These are phyloP conservation scores for Clinocottus analis DNA, from an alignment of 2,113 vertebrate species.

Conservation along the genomic window DNA sequence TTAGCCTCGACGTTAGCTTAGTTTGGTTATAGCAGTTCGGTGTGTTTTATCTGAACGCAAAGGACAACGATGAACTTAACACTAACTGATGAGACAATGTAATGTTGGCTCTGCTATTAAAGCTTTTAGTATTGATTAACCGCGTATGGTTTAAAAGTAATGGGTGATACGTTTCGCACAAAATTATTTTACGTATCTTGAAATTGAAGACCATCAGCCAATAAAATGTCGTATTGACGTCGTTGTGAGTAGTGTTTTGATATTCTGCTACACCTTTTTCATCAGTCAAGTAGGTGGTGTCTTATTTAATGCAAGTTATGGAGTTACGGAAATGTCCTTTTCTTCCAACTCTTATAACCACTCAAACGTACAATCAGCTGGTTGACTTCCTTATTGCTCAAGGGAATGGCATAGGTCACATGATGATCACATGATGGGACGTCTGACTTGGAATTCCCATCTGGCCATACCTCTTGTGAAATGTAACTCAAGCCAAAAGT, in stretches of 20 bases:
- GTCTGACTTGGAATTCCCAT: constrained; percentile 49
- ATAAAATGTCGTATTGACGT: not conserved
- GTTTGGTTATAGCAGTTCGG: not conserved
- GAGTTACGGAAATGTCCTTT: not conserved
- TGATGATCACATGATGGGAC: constrained; percentile 76
- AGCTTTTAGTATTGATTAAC: not conserved
- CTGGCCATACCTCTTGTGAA: not conserved
- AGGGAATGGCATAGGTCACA: constrained; percentile 72
- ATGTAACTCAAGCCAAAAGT: not conserved
- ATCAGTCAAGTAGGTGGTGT: not conserved
- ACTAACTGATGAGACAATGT: no score
- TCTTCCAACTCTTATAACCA: not conserved
- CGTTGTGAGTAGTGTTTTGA: not conserved
- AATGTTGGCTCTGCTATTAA: not conserved
- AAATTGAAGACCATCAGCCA: not conserved
- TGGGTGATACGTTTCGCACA: not conserved
- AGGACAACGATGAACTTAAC: no score
- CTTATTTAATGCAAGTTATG: not conserved
- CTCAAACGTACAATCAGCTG: constrained; percentile 36
- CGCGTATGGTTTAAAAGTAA: not conserved
- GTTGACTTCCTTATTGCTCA: constrained; percentile 70
- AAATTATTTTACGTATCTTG: not conserved
- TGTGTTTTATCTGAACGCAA: not conserved
- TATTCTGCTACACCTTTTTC: not conserved
- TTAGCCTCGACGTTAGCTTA: constrained; percentile 49